Percentiles rank a stretch among this genome's conserved stretches.
Evolutionary conservation across 2,888 invertebrate species (phyloP).

Genomic region (Luperina testacea): DNA sequence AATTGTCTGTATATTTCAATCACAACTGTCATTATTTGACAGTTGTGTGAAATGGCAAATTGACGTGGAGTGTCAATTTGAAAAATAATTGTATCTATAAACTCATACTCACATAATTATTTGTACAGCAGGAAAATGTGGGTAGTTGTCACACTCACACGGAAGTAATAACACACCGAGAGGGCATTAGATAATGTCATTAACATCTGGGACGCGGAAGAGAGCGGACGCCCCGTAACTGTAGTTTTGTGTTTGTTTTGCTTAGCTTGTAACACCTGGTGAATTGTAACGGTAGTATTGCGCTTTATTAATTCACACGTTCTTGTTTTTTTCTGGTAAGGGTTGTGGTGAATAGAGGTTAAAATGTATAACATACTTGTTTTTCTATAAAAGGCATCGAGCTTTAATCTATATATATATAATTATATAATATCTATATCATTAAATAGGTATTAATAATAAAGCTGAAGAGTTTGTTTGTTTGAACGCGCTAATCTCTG

Average conservation of each 20-base stretch:
- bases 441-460: neutral
- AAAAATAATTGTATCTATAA: neutral
- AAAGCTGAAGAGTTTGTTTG: neutral
- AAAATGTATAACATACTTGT: neutral
- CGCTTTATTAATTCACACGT: conserved; percentile 26
- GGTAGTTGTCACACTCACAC: conserved; percentile 53
- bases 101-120: neutral
- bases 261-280: conserved; percentile 51
- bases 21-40: too few relatives aligned
- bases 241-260: conserved; percentile 60
- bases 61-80: neutral
- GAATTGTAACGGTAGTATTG: conserved; percentile 7
- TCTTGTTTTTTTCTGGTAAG: conserved; percentile 6
- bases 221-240: conserved; percentile 50
- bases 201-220: conserved; percentile 52
- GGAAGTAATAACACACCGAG: conserved; percentile 42
- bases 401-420: neutral
- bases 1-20: neutral
- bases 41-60: neutral
- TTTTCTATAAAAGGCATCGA: neutral
- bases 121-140: conserved; percentile 17
- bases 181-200: conserved; percentile 56
- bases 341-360: neutral
- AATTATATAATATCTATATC: too few relatives aligned
- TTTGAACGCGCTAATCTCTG: too few relatives aligned